Percentiles rank a stretch among this genome's conserved stretches.
Evolutionary conservation across 2,797 vertebrate genomes (phyloP).

Genomic region (Parauchenoglanis ngamensis): DNA sequence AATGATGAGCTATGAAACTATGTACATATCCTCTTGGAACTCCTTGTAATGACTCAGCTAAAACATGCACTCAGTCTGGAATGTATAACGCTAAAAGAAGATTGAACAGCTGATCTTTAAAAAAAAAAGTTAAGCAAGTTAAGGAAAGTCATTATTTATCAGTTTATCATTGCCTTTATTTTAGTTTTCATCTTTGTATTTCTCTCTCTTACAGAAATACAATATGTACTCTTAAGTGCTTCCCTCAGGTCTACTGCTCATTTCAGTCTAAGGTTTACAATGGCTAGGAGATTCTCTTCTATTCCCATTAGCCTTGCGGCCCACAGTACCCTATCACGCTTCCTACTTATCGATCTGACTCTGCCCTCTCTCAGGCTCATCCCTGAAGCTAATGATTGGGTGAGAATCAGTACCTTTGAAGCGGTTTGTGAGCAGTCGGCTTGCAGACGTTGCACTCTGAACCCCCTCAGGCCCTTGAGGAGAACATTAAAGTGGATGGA

Average conservation of each 20-base stretch:
- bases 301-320: conserved; percentile 55
- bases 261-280: conserved; percentile 52
- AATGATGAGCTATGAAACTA: background rate
- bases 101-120: background rate
- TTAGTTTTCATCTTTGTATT: background rate
- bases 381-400: conserved; percentile 63
- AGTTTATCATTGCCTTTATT: background rate
- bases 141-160: background rate
- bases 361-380: conserved; percentile 34
- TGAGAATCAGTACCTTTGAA: conserved; percentile 57
- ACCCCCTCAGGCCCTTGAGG: conserved; percentile 23
- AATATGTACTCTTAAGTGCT: conserved; percentile 17
- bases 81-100: background rate
- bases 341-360: conserved; percentile 63
- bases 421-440: conserved; percentile 28
- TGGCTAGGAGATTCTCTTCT: conserved; percentile 48
- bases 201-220: background rate
- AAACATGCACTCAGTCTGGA: background rate
- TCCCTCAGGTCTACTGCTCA: conserved; percentile 21
- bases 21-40: background rate
- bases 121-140: background rate
- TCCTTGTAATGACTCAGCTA: background rate
- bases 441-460: conserved; percentile 57
- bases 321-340: conserved; percentile 60
- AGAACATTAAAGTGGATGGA: conserved; percentile 47